phyloP scores from a whole-genome alignment of 2,797 vertebrate genomes.

The Sebastolobus altivelis region DNA sequence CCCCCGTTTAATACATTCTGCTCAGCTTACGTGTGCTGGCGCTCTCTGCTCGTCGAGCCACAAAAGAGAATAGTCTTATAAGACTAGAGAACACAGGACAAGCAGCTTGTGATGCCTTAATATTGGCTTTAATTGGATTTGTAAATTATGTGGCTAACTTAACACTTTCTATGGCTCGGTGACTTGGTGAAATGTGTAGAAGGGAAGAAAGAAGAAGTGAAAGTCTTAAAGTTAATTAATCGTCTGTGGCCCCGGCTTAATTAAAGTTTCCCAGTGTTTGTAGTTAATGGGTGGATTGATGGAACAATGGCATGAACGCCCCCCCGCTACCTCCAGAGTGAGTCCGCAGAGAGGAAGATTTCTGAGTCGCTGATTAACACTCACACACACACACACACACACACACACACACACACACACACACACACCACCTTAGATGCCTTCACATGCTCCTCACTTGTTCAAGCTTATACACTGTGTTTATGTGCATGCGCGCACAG shows the following conservation, averaged over 20 bases:
- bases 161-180: constrained; percentile 63
- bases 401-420: constrained; percentile 9
- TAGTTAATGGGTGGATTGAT: constrained; percentile 76
- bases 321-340: constrained; percentile 52
- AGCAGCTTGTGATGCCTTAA: constrained; percentile 76
- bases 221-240: constrained; percentile 83
- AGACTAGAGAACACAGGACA: constrained; percentile 68
- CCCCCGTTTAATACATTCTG: constrained; percentile 72
- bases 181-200: constrained; percentile 65
- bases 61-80: constrained; percentile 72
- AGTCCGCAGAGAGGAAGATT: constrained; percentile 53
- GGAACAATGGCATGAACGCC: constrained; percentile 68
- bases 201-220: constrained; percentile 59
- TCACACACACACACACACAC: constrained; percentile 21
- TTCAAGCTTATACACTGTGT: not conserved
- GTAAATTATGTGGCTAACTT: constrained; percentile 77
- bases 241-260: constrained; percentile 72
- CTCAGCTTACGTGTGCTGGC: constrained; percentile 64
- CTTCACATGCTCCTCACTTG: constrained; percentile 4
- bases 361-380: constrained; percentile 56
- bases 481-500: not conserved
- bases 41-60: constrained; percentile 50
- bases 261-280: constrained; percentile 82
- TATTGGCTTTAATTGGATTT: constrained; percentile 84
- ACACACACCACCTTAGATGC: not conserved